phyloP scores from a whole-genome alignment of 2,888 invertebrate genomes.

The Lomographa bimaculata region DNA sequence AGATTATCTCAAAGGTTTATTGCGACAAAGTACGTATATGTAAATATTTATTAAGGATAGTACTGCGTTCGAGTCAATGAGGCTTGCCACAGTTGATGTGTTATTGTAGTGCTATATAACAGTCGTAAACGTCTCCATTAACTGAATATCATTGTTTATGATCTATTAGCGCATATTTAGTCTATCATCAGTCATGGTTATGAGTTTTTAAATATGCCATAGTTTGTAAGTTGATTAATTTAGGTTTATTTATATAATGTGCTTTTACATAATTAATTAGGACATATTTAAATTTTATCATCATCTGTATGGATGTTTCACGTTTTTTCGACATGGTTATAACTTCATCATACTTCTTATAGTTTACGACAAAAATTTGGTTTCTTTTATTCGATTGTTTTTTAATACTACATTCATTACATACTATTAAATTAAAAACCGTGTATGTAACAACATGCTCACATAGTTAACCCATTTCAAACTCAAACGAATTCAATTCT shows the following conservation, averaged over 20 bases:
- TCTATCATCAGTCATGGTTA: constrained; percentile 49
- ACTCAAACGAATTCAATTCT: neutral
- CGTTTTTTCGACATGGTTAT: too few relatives aligned
- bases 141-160: constrained; percentile 69
- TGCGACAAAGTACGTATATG: constrained; percentile 18
- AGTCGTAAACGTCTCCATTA: constrained; percentile 74
- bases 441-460: neutral
- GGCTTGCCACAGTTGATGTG: constrained; percentile 73
- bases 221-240: constrained; percentile 21
- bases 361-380: too few relatives aligned
- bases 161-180: constrained; percentile 59
- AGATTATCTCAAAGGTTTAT: constrained; percentile 10
- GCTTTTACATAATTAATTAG: too few relatives aligned
- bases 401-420: too few relatives aligned
- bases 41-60: constrained; percentile 22
- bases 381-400: constrained; percentile 7
- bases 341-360: too few relatives aligned
- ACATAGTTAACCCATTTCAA: constrained; percentile 2
- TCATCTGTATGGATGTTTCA: neutral
- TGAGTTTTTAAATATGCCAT: constrained; percentile 38
- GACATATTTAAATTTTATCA: neutral
- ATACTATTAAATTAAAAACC: neutral
- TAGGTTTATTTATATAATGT: too few relatives aligned
- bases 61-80: constrained; percentile 71
- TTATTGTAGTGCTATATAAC: constrained; percentile 71